Evolutionary conservation across 2,888 invertebrate species (phyloP), one percentile per base, ranked within the genome.

Genomic region (Tenthredo mesomela): DNA sequence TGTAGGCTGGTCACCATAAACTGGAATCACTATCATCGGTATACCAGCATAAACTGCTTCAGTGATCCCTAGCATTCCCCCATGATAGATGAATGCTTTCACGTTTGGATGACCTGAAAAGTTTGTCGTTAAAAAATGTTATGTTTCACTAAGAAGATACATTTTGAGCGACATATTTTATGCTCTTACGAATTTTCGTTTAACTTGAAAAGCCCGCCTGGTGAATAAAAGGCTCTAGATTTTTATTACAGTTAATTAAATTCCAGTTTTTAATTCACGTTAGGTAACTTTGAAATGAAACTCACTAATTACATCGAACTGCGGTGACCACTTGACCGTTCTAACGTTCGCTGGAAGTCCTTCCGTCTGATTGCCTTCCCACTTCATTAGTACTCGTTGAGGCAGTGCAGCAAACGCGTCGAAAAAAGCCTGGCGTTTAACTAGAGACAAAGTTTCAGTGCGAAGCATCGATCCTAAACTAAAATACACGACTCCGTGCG

Each of bases 1-100:
- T 0, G 95, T 94, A 86, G 95, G 95, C 90, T 96, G 96, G 90
- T 96, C 96, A 1, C 96, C 96, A 89, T 95, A 96, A 78, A 96
- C 94, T 6, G 96, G 96, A 50, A 96, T 95, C 5, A 96, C 94
- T 7, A 97, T 92, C 77, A 96, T 93, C 7, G 96, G 96, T 58
- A 95, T 94, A 15, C 95, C 96, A 82, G 95, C 95, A 87, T 96
- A 95, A 6, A 96, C 93, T 0, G 96, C 95, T 90, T 96, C 96
- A 21, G 95, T 95, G 0, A 95, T 95, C 84, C 96, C 96, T 29
- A 96, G 93, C 85, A 96, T 94, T 2, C 96, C 96, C 2, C 95
- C 95, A 88, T 96, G 96, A 0, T 95, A 94, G 87, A 96, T 95
- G 89, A 96, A 96, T 0, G 94, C 94, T 87, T 95, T 95, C 0